phyloP scores from a whole-genome alignment of 2,888 invertebrate species.

The Lasius platythorax region DNA sequence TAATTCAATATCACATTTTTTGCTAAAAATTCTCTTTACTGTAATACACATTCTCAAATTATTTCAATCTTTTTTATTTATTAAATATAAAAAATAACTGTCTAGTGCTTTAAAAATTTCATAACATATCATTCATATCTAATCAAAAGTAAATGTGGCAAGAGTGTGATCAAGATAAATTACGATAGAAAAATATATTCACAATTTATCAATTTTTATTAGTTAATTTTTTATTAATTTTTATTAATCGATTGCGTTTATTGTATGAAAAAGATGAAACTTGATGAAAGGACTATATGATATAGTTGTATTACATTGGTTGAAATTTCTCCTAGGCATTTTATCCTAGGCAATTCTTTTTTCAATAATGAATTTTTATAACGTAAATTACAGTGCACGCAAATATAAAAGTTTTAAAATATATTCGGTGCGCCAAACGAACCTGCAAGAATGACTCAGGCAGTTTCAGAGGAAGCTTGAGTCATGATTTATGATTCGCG shows the following conservation, averaged over 20 bases:
- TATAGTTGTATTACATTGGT: background rate
- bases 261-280: background rate
- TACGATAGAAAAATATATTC: background rate
- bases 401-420: background rate
- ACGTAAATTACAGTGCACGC: too few species aligned
- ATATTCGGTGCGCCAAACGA: background rate
- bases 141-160: background rate
- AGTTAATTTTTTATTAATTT: background rate
- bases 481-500: conserved; percentile 50
- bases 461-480: conserved; percentile 47
- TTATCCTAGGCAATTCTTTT: background rate
- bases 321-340: background rate
- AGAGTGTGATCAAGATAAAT: background rate
- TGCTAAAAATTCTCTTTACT: background rate
- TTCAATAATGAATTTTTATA: background rate
- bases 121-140: background rate
- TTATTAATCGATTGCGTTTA: background rate
- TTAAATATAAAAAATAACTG: background rate
- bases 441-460: conserved; percentile 40
- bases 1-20: background rate
- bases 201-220: background rate
- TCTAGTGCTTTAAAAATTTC: background rate
- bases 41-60: background rate
- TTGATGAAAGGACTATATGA: background rate
- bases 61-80: background rate